These are phyloP conservation scores for Thaleichthys pacificus DNA, from an alignment of 2,797 vertebrate species.

Conservation along the genomic window DNA sequence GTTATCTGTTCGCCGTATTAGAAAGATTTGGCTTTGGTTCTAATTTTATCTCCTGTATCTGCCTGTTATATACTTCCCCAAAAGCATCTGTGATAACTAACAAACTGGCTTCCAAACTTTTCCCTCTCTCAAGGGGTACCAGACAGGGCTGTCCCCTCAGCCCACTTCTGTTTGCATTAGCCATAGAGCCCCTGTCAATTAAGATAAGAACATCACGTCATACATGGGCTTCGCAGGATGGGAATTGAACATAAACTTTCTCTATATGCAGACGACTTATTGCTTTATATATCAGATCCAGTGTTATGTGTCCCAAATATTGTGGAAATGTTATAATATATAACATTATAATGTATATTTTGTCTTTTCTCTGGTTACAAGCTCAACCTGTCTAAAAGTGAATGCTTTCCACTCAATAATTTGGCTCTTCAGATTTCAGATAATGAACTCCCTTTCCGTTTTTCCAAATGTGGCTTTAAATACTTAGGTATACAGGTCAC, in stretches of 20 bases:
- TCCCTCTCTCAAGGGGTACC: not conserved
- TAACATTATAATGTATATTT: not conserved
- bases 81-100: slow-evolving; percentile 13
- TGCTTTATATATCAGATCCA: not conserved
- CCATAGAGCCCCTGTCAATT: slow-evolving; percentile 15
- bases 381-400: slow-evolving; percentile 7
- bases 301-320: not conserved
- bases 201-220: no score
- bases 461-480: not conserved
- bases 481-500: not conserved
- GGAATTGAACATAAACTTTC: not conserved
- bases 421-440: not conserved
- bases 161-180: slow-evolving; percentile 7
- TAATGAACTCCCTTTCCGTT: not conserved
- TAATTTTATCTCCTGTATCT: not conserved
- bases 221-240: not conserved
- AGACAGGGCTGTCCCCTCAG: slow-evolving; percentile 7
- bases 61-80: slow-evolving; percentile 1
- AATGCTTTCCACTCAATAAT: slow-evolving; percentile 3
- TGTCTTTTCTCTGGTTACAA: not conserved
- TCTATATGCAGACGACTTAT: slow-evolving; percentile 17
- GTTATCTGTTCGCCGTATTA: not conserved
- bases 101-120: not conserved
- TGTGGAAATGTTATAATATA: not conserved
- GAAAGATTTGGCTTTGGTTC: not conserved